Conservation (phyloP, 2,888 invertebrate species). For the Xylota segnis region DNA sequence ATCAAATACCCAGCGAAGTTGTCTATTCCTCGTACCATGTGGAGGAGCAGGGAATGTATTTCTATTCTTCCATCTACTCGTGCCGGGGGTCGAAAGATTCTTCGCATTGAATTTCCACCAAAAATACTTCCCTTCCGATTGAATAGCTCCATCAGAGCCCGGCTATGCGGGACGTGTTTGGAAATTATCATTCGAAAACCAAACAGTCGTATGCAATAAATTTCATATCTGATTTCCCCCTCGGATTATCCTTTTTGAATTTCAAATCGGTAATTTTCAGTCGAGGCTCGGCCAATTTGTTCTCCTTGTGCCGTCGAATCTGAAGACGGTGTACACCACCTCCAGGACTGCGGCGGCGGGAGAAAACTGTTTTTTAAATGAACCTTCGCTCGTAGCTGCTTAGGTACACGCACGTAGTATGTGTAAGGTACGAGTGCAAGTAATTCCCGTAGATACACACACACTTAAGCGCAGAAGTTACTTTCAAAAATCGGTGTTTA, state of each 20-base stretch:
- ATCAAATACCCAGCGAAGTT: constrained; percentile 41
- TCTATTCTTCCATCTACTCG: constrained; percentile 26
- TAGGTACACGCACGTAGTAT: constrained; percentile 13
- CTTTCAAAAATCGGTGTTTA: constrained; percentile 34
- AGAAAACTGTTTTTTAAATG: constrained; percentile 47
- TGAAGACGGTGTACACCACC: constrained; percentile 17
- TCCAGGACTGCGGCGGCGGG: not conserved
- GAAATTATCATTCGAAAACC: constrained; percentile 77
- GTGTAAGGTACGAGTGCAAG: not conserved
- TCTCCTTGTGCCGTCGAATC: constrained; percentile 43
- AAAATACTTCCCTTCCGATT: constrained; percentile 74
- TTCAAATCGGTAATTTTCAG: constrained; percentile 67
- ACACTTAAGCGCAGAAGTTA: constrained; percentile 25
- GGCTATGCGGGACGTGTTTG: constrained; percentile 67
- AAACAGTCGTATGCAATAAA: constrained; percentile 75
- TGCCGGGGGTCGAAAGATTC: constrained; percentile 42
- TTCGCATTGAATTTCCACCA: constrained; percentile 44
- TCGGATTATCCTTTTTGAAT: constrained; percentile 76
- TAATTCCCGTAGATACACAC: constrained; percentile 8
- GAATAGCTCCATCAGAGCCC: constrained; percentile 62
- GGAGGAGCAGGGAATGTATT: constrained; percentile 30
- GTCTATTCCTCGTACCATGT: constrained; percentile 11
- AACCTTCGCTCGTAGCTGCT: not conserved
- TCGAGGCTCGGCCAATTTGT: constrained; percentile 62
- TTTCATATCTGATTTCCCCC: constrained; percentile 74